Conservation (phyloP, 2,888 invertebrate species). For the Byasa hedistus region DNA sequence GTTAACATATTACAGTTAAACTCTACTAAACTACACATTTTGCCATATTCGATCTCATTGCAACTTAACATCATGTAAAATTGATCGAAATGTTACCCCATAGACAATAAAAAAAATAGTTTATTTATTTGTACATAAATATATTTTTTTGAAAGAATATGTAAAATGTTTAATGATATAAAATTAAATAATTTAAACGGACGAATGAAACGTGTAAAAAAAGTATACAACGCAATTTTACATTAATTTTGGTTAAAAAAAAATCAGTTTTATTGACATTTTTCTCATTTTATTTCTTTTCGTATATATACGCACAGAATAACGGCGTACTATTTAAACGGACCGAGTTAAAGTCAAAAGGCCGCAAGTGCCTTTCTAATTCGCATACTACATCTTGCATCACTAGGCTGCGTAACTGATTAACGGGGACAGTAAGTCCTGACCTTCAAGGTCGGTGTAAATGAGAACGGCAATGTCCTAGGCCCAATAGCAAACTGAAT, state of each 20-base stretch:
- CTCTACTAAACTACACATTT: too few relatives aligned
- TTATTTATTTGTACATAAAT: not conserved
- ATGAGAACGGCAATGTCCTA: slow-evolving; percentile 4
- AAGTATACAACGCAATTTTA: too few relatives aligned
- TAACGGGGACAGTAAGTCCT: slow-evolving; percentile 26
- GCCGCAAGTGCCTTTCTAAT: slow-evolving; percentile 27
- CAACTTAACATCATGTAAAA: too few relatives aligned
- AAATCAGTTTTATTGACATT: too few relatives aligned
- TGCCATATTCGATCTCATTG: too few relatives aligned
- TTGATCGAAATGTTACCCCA: too few relatives aligned
- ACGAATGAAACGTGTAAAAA: too few relatives aligned
- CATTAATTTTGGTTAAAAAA: too few relatives aligned
- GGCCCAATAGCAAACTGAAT: not conserved
- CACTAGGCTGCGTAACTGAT: slow-evolving; percentile 19
- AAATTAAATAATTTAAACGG: not conserved
- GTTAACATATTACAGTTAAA: too few relatives aligned
- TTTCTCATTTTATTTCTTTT: not conserved
- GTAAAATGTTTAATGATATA: not conserved
- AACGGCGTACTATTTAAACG: slow-evolving; percentile 6
- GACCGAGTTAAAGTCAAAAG: slow-evolving; percentile 16
- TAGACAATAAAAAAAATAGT: too few relatives aligned
- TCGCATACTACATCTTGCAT: slow-evolving; percentile 20
- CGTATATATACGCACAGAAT: not conserved
- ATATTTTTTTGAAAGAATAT: not conserved
- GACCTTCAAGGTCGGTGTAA: slow-evolving; percentile 15